phyloP scores from a whole-genome alignment of 2,113 vertebrate genomes.

The Atlantisia rogersi region DNA sequence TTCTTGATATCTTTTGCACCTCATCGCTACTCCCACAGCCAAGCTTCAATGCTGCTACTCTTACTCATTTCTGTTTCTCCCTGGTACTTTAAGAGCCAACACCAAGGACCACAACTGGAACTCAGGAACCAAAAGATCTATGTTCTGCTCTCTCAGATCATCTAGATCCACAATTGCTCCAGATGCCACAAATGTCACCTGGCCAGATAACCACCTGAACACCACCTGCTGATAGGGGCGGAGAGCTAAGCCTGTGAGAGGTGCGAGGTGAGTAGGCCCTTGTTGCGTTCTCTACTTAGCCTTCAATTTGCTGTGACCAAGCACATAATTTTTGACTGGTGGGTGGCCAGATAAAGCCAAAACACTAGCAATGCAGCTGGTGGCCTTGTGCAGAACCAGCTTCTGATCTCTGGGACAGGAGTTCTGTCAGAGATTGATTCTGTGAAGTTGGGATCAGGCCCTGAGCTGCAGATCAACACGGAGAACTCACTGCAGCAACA shows the following conservation, averaged over 20 bases:
- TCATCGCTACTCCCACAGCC: neutral
- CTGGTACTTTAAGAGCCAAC: neutral
- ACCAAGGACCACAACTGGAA: neutral
- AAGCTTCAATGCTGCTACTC: neutral
- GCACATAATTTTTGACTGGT: neutral
- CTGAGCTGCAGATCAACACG: neutral
- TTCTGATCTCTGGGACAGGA: neutral
- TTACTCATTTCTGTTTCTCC: neutral
- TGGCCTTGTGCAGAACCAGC: neutral
- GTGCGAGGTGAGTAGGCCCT: neutral
- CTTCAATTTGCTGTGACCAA: neutral
- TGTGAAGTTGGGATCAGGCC: neutral
- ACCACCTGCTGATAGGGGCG: neutral
- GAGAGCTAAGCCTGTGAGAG: neutral
- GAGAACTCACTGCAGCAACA: neutral
- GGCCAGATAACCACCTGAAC: neutral
- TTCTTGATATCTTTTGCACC: neutral
- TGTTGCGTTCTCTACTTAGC: neutral
- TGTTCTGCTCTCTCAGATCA: neutral
- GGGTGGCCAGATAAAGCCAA: neutral
- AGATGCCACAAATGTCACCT: neutral
- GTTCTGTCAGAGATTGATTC: neutral
- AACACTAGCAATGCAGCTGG: neutral
- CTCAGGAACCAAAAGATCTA: neutral
- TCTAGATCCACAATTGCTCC: neutral